Percentiles rank a stretch among this genome's conserved stretches.
These are phyloP conservation scores for Rhabdophis nuchalis DNA, from an alignment of 2,797 vertebrate genomes.

Conservation along the genomic window DNA sequence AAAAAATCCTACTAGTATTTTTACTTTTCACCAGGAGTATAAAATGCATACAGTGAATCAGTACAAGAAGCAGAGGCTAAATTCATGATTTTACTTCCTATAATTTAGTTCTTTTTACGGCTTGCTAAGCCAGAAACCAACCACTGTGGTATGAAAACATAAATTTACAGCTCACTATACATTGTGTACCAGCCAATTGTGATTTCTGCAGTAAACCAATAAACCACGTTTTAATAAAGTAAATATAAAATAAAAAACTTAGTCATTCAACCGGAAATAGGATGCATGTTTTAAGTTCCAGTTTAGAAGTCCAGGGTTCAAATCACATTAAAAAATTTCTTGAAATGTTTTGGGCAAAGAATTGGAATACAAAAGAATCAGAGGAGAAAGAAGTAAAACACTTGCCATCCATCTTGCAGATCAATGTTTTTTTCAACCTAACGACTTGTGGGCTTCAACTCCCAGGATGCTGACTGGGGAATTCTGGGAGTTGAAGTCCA, in stretches of 20 bases:
- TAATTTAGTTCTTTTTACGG: not conserved
- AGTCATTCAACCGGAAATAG: not conserved
- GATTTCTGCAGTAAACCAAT: not conserved
- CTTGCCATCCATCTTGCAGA: not conserved
- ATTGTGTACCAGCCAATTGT: not conserved
- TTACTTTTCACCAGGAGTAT: not conserved
- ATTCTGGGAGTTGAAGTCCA: not conserved
- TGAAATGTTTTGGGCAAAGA: not conserved
- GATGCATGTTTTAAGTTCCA: not conserved
- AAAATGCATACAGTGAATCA: not conserved
- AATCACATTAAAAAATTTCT: not conserved
- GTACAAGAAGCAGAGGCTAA: not conserved
- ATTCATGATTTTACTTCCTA: not conserved
- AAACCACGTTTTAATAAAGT: not conserved
- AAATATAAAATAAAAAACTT: not conserved
- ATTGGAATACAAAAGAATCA: not conserved
- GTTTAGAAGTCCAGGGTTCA: not conserved
- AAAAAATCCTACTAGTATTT: not conserved
- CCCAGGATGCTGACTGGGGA: not conserved
- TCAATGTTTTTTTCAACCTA: not conserved
- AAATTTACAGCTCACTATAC: not conserved
- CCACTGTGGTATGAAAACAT: not conserved
- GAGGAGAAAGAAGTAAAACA: not conserved
- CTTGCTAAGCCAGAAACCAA: not conserved
- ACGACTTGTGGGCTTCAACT: not conserved